Conservation (phyloP, 2,888 invertebrate species). For the Chelonus formosanus region DNA sequence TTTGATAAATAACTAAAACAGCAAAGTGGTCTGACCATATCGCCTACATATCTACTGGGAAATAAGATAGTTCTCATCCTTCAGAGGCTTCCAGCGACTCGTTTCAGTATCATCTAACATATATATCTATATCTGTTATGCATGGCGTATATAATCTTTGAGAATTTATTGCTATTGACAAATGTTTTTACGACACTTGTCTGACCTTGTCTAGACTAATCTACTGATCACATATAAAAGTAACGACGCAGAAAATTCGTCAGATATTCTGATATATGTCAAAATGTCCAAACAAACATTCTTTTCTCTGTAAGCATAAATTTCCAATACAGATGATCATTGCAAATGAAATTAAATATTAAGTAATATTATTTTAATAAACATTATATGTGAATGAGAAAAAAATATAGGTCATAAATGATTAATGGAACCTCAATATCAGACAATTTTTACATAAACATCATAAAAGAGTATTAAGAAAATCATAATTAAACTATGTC, state of each 20-base stretch:
- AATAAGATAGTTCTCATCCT: slow-evolving; percentile 2
- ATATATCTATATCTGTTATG: background rate
- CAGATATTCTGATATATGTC: no score
- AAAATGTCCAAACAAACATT: no score
- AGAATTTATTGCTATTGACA: background rate
- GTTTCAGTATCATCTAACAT: background rate
- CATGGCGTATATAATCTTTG: background rate
- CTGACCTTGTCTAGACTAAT: slow-evolving; percentile 24
- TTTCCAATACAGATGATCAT: no score
- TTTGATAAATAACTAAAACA: slow-evolving; percentile 2
- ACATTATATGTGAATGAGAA: no score
- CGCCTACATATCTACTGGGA: slow-evolving; percentile 3
- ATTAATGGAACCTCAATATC: no score
- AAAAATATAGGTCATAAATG: no score
- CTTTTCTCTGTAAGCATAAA: no score
- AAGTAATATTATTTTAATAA: no score
- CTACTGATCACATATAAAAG: slow-evolving; percentile 5
- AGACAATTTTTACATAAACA: background rate
- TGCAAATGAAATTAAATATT: no score
- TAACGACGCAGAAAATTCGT: background rate
- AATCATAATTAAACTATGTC: background rate
- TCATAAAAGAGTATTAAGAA: background rate
- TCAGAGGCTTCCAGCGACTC: background rate
- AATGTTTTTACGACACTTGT: slow-evolving; percentile 8
- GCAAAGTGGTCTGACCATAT: slow-evolving; percentile 10